Evolutionary conservation across 53 echinoderm and acorn worm species (phyloP), one percentile per base, ranked within the genome.

Genomic region (Stichopus horrens): DNA sequence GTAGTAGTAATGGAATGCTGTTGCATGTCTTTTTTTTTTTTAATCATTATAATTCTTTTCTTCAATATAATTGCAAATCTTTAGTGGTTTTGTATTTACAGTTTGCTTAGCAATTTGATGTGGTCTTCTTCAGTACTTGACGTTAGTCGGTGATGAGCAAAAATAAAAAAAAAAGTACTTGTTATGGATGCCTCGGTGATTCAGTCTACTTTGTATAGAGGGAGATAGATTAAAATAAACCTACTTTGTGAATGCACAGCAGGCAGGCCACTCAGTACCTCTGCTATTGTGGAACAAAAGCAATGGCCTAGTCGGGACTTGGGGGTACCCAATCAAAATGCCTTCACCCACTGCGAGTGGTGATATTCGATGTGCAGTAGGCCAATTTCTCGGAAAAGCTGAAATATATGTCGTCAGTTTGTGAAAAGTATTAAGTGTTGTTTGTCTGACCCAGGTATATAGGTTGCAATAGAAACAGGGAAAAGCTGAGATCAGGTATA

Each of bases 51-150:
- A 37, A 37, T 37, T 11, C 5, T 51, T 23, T 37, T 9, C 66
- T 85, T 85, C 51, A 23, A 53, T 66, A 85, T 22, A 63, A 37
- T 85, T 85, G 58, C 58, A 11, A 83, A 85, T 59, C 23, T 58
- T 85, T 85, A 81, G 85, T 85, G 85, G 85, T 85, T 85, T 85
- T 85, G 23, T 65, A 65, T n/a, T 76, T 76, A 67, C 85, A 66
- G 85, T 83, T 59, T 85, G 85, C 85, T 66, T 66, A 66, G 66
- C 63, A 85, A 85, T 37, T 85, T 65, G 85, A 66, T 85, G 85
- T 85, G 85, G 67, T 85, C 11, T 37, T 85, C 63, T 85, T 51
- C 85, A 85, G 85, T 85, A 85, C 85, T 85, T 59, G 5, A 20
- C 51, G 67, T 85, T 85, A 85, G 52, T 59, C 23, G 52, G 85